A percentile compares a stretch with the other conserved stretches of the same genome.
Evolutionary conservation across 1,140 invertebrate species (phyloP).

Genomic region (Camponotus vicinus): DNA sequence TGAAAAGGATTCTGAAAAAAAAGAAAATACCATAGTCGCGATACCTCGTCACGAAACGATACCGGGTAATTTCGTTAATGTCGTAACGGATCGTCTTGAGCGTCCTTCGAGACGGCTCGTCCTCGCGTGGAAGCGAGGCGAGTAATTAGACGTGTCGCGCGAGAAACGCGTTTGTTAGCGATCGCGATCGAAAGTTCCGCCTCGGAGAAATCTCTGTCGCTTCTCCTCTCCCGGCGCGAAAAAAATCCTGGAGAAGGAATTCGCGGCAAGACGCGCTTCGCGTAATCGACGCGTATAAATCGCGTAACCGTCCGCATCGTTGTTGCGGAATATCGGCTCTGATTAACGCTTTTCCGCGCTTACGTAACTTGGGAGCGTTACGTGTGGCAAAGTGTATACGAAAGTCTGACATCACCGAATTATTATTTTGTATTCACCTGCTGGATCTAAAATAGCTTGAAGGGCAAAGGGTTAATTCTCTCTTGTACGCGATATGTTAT

Average conservation of each 20-base stretch:
- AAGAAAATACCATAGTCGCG: not conserved
- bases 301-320: not conserved
- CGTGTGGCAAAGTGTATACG: constrained; percentile 39
- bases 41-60: not conserved
- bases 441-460: constrained; percentile 14
- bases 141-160: constrained; percentile 53
- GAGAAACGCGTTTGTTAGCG: constrained; percentile 52
- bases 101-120: constrained; percentile 45
- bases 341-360: constrained; percentile 48
- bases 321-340: constrained; percentile 9
- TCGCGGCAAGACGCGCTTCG: not conserved
- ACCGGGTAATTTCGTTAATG: constrained; percentile 42
- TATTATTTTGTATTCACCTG: constrained; percentile 42
- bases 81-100: constrained; percentile 25
- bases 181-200: constrained; percentile 19
- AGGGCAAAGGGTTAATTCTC: constrained; percentile 32
- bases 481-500: not conserved
- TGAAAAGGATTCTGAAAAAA: not conserved
- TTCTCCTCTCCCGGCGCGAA: not conserved
- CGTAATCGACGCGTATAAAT: not conserved
- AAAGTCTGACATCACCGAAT: constrained; percentile 51
- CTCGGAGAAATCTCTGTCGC: constrained; percentile 2
- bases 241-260: not conserved
- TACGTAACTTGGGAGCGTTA: constrained; percentile 47
- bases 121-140: constrained; percentile 36